phyloP scores from a whole-genome alignment of 2,797 vertebrate species.

The Peromyscus melanophrys region DNA sequence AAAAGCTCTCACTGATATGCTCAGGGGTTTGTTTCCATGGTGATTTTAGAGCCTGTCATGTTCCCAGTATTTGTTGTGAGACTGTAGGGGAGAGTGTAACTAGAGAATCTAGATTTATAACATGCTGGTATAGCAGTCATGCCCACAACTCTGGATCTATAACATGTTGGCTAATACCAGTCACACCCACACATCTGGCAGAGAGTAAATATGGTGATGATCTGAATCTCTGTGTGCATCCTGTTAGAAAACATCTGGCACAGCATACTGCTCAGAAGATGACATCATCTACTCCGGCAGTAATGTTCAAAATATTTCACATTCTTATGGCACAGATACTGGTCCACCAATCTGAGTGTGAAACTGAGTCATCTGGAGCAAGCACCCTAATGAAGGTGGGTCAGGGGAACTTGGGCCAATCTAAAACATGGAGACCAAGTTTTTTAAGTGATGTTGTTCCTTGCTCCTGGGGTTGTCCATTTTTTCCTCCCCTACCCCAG shows the following conservation, averaged over 20 bases:
- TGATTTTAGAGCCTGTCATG: background rate
- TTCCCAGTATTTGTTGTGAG: background rate
- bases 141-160: background rate
- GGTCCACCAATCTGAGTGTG: background rate
- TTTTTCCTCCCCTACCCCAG: background rate
- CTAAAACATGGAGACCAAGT: background rate
- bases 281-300: background rate
- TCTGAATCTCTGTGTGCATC: background rate
- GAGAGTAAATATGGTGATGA: background rate
- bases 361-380: background rate
- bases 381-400: background rate
- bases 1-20: background rate
- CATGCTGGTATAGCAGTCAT: background rate
- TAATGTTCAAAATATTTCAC: slow-evolving; percentile 1
- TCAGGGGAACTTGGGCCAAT: background rate
- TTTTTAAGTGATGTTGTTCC: background rate
- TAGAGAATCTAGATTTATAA: background rate
- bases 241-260: background rate
- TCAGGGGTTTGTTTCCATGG: background rate
- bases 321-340: background rate
- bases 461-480: background rate
- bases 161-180: too few relatives aligned
- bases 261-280: background rate
- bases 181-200: background rate
- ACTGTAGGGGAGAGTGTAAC: background rate